Evolutionary conservation across 2,888 invertebrate genomes (phyloP), one percentile per base, ranked within the genome.

Genomic region (Conus canariensis): DNA sequence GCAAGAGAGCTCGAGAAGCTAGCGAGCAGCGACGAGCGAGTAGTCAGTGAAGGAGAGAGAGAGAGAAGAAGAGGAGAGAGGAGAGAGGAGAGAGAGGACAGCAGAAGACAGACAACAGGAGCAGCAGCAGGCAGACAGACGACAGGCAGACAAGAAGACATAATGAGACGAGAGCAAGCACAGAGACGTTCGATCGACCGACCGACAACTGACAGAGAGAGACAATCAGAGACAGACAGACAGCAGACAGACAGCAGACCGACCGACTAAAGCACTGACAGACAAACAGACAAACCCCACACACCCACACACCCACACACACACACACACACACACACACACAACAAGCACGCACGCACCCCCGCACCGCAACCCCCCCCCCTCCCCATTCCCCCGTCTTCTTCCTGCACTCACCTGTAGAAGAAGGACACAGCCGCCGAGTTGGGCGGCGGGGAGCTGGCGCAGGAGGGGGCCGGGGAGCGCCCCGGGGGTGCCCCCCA

Each of bases 351-450:
- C 45, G 25, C 30, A 45, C 87, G 60, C 67, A 67, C 45, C 45
- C 45, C 45, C 45, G 3, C 45, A 45, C 45, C 45, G 45, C 45
- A 45, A 2, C 45, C 45, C 45, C 3, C 45, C 45, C 45, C 45
- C 3, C 3, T 4, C 45, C n/a, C 45, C 3, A 2, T 45, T 3
- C 58, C 5, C 19, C 19, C 56, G 22, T 58, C 14, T 16, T 45
- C 45, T 45, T 45, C 45, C 45, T 45, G 45, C 2, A 25, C 93
- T 92, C 91, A 94, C 94, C 94, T 93, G 90, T 94, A 94, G 91
- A 94, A 94, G 93, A 94, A 94, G 22, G 94, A 94, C 60, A 94
- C 94, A n/a, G 94, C 94, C 22, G 94, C 94, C 8, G 94, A 94
- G 86, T 93, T 93, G 83, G 94, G 93, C 64, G 93, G 93, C n/a